Evolutionary conservation across 2,113 vertebrate genomes (phyloP).

Genomic region (Platycercus adscitus): DNA sequence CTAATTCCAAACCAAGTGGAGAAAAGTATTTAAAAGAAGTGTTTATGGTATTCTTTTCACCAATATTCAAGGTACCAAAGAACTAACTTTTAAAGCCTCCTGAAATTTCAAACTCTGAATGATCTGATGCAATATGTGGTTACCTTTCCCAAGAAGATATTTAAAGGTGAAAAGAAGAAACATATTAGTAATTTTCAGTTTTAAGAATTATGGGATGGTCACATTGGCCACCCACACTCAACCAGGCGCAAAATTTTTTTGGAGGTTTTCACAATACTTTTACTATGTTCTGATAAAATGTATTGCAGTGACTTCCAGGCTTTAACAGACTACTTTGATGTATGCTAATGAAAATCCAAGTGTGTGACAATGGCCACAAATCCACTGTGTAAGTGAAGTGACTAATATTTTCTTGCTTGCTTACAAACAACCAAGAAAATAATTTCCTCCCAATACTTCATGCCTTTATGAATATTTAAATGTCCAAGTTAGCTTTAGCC

Average conservation of each 20-base stretch:
- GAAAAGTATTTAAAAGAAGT: not conserved
- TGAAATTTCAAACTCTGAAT: not conserved
- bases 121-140: not conserved
- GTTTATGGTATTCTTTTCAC: not conserved
- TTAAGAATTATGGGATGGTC: not conserved
- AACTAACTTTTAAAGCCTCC: not conserved
- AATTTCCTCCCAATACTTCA: not conserved
- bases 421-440: not conserved
- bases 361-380: not conserved
- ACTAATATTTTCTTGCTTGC: not conserved
- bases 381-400: not conserved
- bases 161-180: not conserved
- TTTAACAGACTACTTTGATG: not conserved
- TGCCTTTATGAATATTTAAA: not conserved
- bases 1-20: not conserved
- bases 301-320: not conserved
- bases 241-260: not conserved
- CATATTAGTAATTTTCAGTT: not conserved
- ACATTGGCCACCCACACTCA: not conserved
- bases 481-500: not conserved
- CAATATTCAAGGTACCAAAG: not conserved
- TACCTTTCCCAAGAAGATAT: not conserved
- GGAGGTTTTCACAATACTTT: not conserved
- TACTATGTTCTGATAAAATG: not conserved
- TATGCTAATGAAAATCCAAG: not conserved